These are phyloP conservation scores for Folsomia candida DNA, from an alignment of 2,888 invertebrate species.

Conservation along the genomic window DNA sequence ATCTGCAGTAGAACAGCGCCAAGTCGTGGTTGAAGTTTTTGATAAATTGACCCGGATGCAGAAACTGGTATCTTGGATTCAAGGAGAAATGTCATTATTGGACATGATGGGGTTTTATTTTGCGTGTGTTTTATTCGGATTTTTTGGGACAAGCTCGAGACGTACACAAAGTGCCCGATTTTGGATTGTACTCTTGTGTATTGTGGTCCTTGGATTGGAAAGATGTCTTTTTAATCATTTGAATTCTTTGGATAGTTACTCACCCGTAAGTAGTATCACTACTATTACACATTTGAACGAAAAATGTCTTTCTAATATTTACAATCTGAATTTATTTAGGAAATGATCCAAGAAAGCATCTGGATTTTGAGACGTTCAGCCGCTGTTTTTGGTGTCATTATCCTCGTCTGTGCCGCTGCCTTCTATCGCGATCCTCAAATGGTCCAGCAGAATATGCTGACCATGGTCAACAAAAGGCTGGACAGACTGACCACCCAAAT, in stretches of 20 bases:
- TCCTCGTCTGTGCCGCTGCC: conserved; percentile 54
- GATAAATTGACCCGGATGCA: conserved; percentile 61
- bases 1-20: conserved; percentile 60
- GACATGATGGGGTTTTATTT: conserved; percentile 64
- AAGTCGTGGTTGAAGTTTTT: conserved; percentile 61
- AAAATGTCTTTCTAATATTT: background rate
- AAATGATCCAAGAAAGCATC: conserved; percentile 55
- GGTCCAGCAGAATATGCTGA: conserved; percentile 26
- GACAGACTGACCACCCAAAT: conserved; percentile 30
- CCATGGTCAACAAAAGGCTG: conserved; percentile 29
- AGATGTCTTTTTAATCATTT: conserved; percentile 52
- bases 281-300: conserved; percentile 1
- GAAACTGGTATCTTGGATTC: conserved; percentile 57
- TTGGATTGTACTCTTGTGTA: conserved; percentile 59
- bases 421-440: conserved; percentile 54
- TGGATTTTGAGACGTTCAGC: conserved; percentile 57
- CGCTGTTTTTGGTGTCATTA: conserved; percentile 52
- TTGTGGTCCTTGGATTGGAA: conserved; percentile 59
- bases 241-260: conserved; percentile 10
- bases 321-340: conserved; percentile 50
- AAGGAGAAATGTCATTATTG: conserved; percentile 65
- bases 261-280: conserved; percentile 29
- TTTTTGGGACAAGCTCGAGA: conserved; percentile 61
- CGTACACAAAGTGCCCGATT: conserved; percentile 61
- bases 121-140: conserved; percentile 58